Evolutionary conservation across 2,888 invertebrate species (phyloP), one percentile per base, ranked within the genome.

Genomic region (Miltochrista miniata): DNA sequence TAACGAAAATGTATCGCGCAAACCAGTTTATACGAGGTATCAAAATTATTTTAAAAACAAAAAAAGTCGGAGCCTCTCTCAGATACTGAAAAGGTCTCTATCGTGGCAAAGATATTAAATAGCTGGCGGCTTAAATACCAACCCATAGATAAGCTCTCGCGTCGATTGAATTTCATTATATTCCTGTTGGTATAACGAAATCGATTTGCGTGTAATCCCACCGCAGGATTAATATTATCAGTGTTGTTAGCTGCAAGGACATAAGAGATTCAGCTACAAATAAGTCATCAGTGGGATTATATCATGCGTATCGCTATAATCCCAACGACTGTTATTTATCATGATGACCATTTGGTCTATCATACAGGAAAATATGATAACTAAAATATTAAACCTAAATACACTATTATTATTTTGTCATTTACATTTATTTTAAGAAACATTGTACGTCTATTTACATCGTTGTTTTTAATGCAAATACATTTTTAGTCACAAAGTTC

Each of bases 191-290:
- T 71, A 74, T 72, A 76, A 74, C 65, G 65, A 74, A 81, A 84
- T 83, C 80, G 76, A 83, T 84, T 83, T 62, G 66, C 72, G 73
- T 72, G 75, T 85, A 82, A 84, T 86, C 83, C 79, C 72, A 58
- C 70, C 64, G 59, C 54, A 54, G 71, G 76, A 79, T 81, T 80
- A 76, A 74, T 68, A 65, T 61, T 60, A 64, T 61, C 56, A 64
- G 44, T 68, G 69, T 69, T 75, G 75, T 74, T 79, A 72, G 70
- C 70, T 72, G 64, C 68, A 78, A 77, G 81, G 82, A 81, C 78
- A 81, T 80, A 74, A 70, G 70, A 73, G 50, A 60, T 59, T 54
- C 50, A 52, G 41, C 39, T 45, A 45, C 46, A 43, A 51, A 59
- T 67, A 71, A 79, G 69, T 72, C 56, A 60, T 67, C 42, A 48